These are phyloP conservation scores for Coenonympha glycerion DNA, from an alignment of 2,888 invertebrate genomes.

Conservation along the genomic window DNA sequence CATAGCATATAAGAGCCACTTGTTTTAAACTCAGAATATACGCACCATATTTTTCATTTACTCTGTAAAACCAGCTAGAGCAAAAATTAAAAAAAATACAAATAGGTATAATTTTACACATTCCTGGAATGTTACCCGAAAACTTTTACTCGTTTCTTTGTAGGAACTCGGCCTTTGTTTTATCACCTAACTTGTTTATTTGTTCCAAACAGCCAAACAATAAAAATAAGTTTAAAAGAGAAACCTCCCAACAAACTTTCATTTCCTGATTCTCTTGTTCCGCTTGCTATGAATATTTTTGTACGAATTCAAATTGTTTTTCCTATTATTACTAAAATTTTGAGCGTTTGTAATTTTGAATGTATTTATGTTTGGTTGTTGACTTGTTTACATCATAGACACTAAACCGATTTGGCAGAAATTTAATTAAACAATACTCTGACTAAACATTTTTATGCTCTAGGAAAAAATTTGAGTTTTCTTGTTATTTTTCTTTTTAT, in stretches of 20 bases:
- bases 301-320: not conserved
- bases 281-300: not conserved
- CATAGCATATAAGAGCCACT: not conserved
- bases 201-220: constrained; percentile 11
- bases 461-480: too few relatives aligned
- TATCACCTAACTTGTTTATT: constrained; percentile 8
- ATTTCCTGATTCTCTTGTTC: not conserved
- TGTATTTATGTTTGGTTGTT: too few relatives aligned
- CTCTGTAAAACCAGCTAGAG: too few relatives aligned
- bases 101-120: constrained; percentile 3
- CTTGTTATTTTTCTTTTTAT: too few relatives aligned
- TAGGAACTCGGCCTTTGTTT: constrained; percentile 5
- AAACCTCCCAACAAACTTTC: not conserved
- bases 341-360: too few relatives aligned
- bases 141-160: constrained; percentile 3
- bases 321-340: too few relatives aligned
- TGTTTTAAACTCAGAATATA: not conserved
- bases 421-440: too few relatives aligned
- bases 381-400: too few relatives aligned
- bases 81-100: not conserved
- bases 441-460: too few relatives aligned
- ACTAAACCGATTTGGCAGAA: too few relatives aligned
- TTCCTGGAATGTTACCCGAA: not conserved
- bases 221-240: not conserved
- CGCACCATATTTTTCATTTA: too few relatives aligned